phyloP scores from a whole-genome alignment of 1,140 invertebrate genomes.

The Pissodes strobi region DNA sequence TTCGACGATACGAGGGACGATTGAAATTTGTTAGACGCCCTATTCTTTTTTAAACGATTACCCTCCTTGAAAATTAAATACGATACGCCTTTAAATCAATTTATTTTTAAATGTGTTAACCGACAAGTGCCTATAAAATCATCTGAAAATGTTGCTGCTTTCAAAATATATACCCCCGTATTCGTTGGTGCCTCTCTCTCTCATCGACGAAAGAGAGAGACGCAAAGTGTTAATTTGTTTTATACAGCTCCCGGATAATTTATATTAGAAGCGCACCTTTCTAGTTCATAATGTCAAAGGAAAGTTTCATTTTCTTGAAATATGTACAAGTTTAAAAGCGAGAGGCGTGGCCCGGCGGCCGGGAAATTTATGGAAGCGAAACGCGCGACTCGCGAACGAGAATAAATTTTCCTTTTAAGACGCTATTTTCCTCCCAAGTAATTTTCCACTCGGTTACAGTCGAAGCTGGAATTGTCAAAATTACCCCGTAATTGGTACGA shows the following conservation, averaged over 20 bases:
- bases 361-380: slow-evolving; percentile 38
- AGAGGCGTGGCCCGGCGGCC: slow-evolving; percentile 4
- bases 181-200: too few species aligned
- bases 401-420: slow-evolving; percentile 29
- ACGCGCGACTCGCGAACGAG: slow-evolving; percentile 16
- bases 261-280: slow-evolving; percentile 53
- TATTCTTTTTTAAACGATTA: too few species aligned
- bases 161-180: too few species aligned
- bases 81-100: too few species aligned
- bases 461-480: slow-evolving; percentile 25
- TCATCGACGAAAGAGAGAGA: slow-evolving; percentile 6
- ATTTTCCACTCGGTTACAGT: slow-evolving; percentile 32
- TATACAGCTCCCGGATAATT: slow-evolving; percentile 48
- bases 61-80: too few species aligned
- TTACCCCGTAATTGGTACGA: slow-evolving; percentile 19
- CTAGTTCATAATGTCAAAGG: slow-evolving; percentile 54
- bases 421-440: slow-evolving; percentile 21
- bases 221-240: slow-evolving; percentile 48
- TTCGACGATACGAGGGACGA: too few species aligned
- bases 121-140: too few species aligned
- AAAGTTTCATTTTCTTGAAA: slow-evolving; percentile 53
- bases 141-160: too few species aligned
- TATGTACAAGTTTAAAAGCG: slow-evolving; percentile 48
- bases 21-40: too few species aligned
- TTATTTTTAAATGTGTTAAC: too few species aligned